Conservation (phyloP, 2,888 invertebrate species). For the Metacarcinus magister region DNA sequence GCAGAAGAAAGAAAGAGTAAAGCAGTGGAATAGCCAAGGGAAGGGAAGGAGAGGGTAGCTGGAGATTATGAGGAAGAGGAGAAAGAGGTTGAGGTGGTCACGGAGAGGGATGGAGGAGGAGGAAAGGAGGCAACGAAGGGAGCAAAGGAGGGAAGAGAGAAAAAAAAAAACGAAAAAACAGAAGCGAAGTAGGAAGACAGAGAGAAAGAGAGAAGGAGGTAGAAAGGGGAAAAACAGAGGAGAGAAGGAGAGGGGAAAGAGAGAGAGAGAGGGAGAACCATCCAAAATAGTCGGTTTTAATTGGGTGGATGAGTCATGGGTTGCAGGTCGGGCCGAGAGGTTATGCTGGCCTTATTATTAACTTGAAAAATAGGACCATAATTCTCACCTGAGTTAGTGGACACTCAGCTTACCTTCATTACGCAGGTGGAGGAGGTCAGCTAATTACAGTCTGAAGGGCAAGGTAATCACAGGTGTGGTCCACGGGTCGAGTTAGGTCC, state of each 20-base stretch:
- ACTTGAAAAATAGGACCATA: slow-evolving; percentile 26
- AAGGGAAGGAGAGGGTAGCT: background rate
- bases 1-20: background rate
- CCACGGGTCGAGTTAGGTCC: background rate
- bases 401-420: slow-evolving; percentile 15
- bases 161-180: background rate
- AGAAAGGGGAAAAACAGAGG: background rate
- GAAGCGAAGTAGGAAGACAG: background rate
- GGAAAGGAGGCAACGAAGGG: background rate
- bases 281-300: slow-evolving; percentile 26
- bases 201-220: background rate
- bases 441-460: slow-evolving; percentile 26
- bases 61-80: slow-evolving; percentile 52
- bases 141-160: background rate
- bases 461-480: slow-evolving; percentile 26
- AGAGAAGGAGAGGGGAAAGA: background rate
- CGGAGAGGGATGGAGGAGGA: background rate
- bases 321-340: background rate
- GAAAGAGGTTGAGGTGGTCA: background rate
- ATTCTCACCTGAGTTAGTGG: slow-evolving; percentile 26
- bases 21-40: background rate
- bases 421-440: slow-evolving; percentile 26
- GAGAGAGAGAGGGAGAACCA: slow-evolving; percentile 17
- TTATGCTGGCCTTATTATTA: slow-evolving; percentile 26
- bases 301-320: slow-evolving; percentile 14